Conservation (phyloP, 1,140 invertebrate genomes). For the Aphelenchoides fujianensis region DNA sequence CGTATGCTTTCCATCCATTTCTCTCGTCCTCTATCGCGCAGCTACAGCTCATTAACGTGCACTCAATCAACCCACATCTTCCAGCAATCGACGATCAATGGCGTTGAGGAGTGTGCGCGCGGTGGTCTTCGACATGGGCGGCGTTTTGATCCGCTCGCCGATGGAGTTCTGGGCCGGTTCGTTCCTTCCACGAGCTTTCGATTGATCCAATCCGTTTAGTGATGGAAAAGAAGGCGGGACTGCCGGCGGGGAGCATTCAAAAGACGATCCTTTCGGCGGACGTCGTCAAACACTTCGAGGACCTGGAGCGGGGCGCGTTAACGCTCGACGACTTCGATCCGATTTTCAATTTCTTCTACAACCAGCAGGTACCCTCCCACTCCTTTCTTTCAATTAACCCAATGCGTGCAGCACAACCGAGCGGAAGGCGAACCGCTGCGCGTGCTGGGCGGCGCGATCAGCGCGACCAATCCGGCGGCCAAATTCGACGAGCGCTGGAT, state of each 20-base stretch:
- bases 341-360: slow-evolving; percentile 36
- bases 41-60: too few relatives aligned
- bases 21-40: too few relatives aligned
- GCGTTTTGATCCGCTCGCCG: slow-evolving; percentile 24
- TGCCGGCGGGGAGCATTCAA: slow-evolving; percentile 43
- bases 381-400: slow-evolving; percentile 11
- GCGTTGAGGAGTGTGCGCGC: slow-evolving; percentile 11
- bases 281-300: slow-evolving; percentile 22
- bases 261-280: slow-evolving; percentile 29
- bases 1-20: too few relatives aligned
- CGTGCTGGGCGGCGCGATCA: slow-evolving; percentile 6
- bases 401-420: slow-evolving; percentile 17
- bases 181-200: not conserved
- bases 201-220: slow-evolving; percentile 45
- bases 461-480: slow-evolving; percentile 8
- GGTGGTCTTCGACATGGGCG: slow-evolving; percentile 32
- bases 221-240: slow-evolving; percentile 51
- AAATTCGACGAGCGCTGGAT: slow-evolving; percentile 61
- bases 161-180: slow-evolving; percentile 28
- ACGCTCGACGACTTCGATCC: slow-evolving; percentile 35
- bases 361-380: slow-evolving; percentile 21
- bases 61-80: too few relatives aligned
- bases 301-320: slow-evolving; percentile 31
- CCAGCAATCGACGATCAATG: too few relatives aligned
- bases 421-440: not conserved